Base-by-base conservation (phyloP, 2,797 vertebrate species). In the Apogon hyalosoma region DNA sequence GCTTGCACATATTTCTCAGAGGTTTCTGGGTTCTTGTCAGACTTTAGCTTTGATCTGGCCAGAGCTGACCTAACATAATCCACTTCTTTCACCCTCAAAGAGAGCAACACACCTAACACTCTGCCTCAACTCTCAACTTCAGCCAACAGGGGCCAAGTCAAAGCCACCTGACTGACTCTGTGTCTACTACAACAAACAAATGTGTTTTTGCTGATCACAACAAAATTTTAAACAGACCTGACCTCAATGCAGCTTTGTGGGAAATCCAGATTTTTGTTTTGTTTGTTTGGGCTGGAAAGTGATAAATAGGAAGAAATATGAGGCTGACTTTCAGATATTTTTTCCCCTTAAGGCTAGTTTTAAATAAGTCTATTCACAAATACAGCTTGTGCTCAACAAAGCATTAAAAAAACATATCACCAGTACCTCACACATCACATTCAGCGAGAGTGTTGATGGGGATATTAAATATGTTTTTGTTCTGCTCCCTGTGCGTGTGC, bases 381-480 rank as follows among this genome's bases (percentile, higher is more conserved):
- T 38, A 13, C 4, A 24, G 33, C 40, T 63, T 28, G 12, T 31
- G 59, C 65, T 69, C 67, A 19, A 12, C 70, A 60, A 50, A 62
- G 69, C 72, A 15, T 71, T 45, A 9, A 55, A 59, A 63, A 68
- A 72, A 57, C 41, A 70, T 69, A 69, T 51, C 50, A 78, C 81
- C 73, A 74, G 24, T 62, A 87, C 87, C 85, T 85, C 83, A 89
- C 88, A 87, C 68, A 75, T 70, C 68, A 73, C 77, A 73, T 75
- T 85, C 49, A 45, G 57, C 28, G 24, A 67, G 82, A 64, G 65
- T 75, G 80, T 83, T 87, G 87, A 84, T 78, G 84, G 77, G 82
- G 71, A 69, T 85, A 86, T 88, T 86, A 87, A 90, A 90, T 82
- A 84, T 88, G 87, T 88, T 89, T 59, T 90, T 89, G 85, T 81